Evolutionary conservation across 2,888 invertebrate species (phyloP).

Genomic region (Synergus japonicus): DNA sequence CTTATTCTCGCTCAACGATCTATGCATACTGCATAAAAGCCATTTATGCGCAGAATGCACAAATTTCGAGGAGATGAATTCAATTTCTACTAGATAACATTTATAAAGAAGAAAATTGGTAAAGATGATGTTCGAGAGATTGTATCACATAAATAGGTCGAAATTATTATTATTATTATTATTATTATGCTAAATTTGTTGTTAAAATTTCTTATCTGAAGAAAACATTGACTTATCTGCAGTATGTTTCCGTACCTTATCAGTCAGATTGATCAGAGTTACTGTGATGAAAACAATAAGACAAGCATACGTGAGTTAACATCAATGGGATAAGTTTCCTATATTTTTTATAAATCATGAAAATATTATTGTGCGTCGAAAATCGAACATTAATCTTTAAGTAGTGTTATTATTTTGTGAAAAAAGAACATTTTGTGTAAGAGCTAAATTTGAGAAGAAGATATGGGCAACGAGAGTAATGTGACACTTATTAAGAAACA

Average conservation of each 20-base stretch:
- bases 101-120: not conserved
- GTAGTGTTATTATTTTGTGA: too few relatives aligned
- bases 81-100: not conserved
- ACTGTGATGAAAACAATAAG: not conserved
- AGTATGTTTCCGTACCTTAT: not conserved
- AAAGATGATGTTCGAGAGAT: not conserved
- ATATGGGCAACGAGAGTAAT: not conserved
- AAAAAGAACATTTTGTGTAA: not conserved
- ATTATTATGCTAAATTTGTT: not conserved
- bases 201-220: not conserved
- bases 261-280: not conserved
- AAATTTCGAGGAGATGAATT: not conserved
- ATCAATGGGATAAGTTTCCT: too few relatives aligned
- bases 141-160: not conserved
- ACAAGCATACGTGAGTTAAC: not conserved
- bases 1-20: not conserved
- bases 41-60: not conserved
- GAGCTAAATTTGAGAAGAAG: not conserved
- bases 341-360: too few relatives aligned
- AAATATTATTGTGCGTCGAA: too few relatives aligned
- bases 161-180: too few relatives aligned
- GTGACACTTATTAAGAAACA: not conserved
- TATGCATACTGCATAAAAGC: not conserved
- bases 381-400: too few relatives aligned
- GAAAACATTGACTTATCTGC: not conserved